Conservation (phyloP, 2,113 vertebrate genomes). For the Stegostoma tigrinum region DNA sequence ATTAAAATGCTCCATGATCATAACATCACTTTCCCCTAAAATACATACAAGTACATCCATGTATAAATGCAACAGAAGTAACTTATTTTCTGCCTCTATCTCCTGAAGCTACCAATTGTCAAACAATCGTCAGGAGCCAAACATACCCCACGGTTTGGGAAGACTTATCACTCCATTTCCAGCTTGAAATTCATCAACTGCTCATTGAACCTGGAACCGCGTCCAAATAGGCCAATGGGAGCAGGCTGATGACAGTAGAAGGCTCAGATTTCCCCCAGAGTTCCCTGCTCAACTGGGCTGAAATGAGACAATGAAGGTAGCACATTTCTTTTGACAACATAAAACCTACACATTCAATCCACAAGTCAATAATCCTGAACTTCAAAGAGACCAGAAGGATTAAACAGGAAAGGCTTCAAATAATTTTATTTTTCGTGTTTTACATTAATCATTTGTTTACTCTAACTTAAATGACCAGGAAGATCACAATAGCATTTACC, state of each 20-base stretch:
- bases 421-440: background rate
- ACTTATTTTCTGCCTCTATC: background rate
- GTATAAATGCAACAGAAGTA: background rate
- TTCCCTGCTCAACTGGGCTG: background rate
- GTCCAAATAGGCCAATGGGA: background rate
- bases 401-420: background rate
- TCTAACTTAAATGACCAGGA: background rate
- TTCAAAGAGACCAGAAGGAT: background rate
- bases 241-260: background rate
- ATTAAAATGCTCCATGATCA: background rate
- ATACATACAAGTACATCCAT: too few species aligned
- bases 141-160: background rate
- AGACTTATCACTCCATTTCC: background rate
- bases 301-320: background rate
- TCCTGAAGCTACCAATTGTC: background rate
- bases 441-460: too few species aligned
- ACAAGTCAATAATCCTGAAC: background rate
- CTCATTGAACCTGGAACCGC: background rate
- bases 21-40: background rate
- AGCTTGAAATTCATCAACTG: background rate
- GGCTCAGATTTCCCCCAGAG: background rate
- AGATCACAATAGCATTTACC: background rate
- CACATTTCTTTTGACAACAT: background rate
- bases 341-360: background rate
- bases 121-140: background rate